These are phyloP conservation scores for Daphoenositta chrysoptera DNA, from an alignment of 2,113 vertebrate genomes.

Conservation along the genomic window DNA sequence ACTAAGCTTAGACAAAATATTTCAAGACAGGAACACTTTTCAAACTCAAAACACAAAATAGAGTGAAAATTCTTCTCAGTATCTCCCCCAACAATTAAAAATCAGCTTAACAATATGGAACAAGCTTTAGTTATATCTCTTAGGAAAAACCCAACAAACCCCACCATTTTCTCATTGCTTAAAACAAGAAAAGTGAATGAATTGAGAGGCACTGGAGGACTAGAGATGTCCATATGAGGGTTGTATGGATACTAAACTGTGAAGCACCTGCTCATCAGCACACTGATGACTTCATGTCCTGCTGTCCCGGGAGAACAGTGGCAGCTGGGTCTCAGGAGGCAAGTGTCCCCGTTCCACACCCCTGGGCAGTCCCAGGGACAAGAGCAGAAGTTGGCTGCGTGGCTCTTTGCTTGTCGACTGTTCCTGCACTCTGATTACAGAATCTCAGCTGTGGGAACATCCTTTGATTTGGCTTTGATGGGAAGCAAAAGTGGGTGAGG, in stretches of 20 bases:
- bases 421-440: background rate
- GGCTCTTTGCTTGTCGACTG: background rate
- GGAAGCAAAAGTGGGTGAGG: background rate
- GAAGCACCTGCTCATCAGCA: background rate
- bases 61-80: background rate
- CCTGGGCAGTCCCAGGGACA: background rate
- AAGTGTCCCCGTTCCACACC: background rate
- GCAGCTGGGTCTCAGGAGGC: background rate
- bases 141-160: background rate
- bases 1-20: conserved; percentile 10
- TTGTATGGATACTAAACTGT: background rate
- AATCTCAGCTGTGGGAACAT: background rate
- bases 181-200: background rate
- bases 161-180: background rate
- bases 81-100: background rate
- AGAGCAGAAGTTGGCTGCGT: background rate
- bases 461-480: background rate
- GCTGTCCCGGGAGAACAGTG: background rate
- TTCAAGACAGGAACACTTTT: background rate
- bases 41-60: background rate
- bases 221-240: background rate
- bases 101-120: background rate
- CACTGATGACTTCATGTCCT: background rate
- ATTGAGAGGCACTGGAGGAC: background rate
- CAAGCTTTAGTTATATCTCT: background rate